A percentile compares a stretch with the other conserved stretches of the same genome.
Conservation (phyloP, 1,140 invertebrate genomes). For the Drosophila pectinifera region DNA sequence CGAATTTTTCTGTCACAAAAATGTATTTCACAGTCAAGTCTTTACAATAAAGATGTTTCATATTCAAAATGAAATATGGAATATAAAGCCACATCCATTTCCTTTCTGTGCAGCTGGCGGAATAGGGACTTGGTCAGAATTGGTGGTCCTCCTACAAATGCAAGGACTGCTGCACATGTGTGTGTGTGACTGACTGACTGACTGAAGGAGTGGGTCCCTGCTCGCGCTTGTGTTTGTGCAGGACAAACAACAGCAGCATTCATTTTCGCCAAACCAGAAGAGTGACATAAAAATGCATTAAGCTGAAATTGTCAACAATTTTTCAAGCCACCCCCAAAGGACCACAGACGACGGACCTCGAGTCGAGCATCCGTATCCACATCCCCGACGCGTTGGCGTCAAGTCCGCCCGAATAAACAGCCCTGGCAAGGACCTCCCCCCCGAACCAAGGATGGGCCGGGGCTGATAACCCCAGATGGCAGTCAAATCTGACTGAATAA, state of each 20-base stretch:
- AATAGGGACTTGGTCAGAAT: conserved; percentile 63
- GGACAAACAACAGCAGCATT: conserved; percentile 68
- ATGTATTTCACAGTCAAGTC: too few species aligned
- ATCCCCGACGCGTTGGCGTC: conserved; percentile 68
- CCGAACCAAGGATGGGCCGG: conserved; percentile 12
- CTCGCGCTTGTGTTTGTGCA: conserved; percentile 32
- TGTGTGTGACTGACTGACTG: conserved; percentile 34
- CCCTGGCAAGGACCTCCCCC: conserved; percentile 23
- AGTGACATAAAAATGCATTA: conserved; percentile 79
- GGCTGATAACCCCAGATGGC: conserved; percentile 46
- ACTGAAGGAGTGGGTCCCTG: conserved; percentile 17
- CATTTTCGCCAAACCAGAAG: conserved; percentile 62
- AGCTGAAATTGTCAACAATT: conserved; percentile 83
- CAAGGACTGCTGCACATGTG: conserved; percentile 64
- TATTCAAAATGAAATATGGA: background rate
- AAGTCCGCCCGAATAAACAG: conserved; percentile 74
- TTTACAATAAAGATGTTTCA: too few species aligned
- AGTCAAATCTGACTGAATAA: conserved; percentile 75
- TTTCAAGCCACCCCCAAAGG: conserved; percentile 56
- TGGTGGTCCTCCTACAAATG: conserved; percentile 64
- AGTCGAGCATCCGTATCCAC: conserved; percentile 49
- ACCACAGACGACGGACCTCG: conserved; percentile 9
- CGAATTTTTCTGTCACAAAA: background rate
- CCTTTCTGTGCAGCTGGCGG: conserved; percentile 1
- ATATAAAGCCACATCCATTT: background rate